Percentiles rank a stretch among this genome's conserved stretches.
Evolutionary conservation across 2,113 vertebrate species (phyloP).

Genomic region (Octodon degus): DNA sequence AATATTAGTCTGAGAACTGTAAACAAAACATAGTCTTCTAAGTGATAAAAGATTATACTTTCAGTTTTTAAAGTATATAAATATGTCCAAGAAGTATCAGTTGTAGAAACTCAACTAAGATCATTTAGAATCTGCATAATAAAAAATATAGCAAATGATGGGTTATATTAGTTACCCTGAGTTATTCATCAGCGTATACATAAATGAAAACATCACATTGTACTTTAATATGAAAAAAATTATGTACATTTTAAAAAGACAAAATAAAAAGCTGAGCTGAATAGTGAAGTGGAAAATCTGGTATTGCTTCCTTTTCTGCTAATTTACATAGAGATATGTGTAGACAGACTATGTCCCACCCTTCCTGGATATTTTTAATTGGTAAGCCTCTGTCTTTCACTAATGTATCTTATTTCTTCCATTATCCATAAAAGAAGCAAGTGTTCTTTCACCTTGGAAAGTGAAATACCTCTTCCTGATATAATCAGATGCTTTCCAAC

Average conservation of each 20-base stretch:
- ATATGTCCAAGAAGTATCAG: conserved; percentile 71
- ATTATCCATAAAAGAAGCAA: conserved; percentile 87
- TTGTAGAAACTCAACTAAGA: conserved; percentile 79
- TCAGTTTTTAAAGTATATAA: conserved; percentile 78
- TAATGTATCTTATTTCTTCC: conserved; percentile 88
- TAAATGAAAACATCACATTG: neutral
- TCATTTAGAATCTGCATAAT: neutral
- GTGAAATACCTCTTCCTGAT: conserved; percentile 86
- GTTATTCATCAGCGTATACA: neutral
- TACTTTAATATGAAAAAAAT: too few species aligned
- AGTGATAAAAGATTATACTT: conserved; percentile 75
- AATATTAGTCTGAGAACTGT: conserved; percentile 61
- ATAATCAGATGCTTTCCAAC: conserved; percentile 83
- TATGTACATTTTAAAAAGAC: neutral
- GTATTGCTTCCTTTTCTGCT: conserved; percentile 77
- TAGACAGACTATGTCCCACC: conserved; percentile 74
- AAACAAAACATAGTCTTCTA: conserved; percentile 79
- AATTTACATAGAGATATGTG: conserved; percentile 84
- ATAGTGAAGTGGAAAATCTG: conserved; percentile 76
- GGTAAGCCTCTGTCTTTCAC: conserved; percentile 82
- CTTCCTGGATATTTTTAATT: conserved; percentile 84
- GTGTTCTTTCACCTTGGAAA: conserved; percentile 87
- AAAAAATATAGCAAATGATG: neutral
- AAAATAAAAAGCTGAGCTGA: conserved; percentile 78
- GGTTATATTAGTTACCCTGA: neutral